Evolutionary conservation across 2,797 vertebrate species (phyloP), one percentile per base, ranked within the genome.

Genomic region (Pipistrellus pipistrellus): DNA sequence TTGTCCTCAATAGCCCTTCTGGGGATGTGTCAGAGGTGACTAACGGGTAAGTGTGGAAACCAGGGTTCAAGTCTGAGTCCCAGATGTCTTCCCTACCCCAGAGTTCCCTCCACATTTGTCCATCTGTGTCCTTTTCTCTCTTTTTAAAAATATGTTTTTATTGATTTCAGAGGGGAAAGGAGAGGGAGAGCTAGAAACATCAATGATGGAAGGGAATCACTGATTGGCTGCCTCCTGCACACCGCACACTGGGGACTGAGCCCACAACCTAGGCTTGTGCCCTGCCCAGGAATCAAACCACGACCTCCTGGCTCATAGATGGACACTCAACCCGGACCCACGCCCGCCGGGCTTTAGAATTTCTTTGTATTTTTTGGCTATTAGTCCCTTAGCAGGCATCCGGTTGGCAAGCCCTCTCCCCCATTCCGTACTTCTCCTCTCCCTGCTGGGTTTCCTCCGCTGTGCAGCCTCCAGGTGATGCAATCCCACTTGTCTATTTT

Each of bases 301-400:
- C 14, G 59, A 30, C 27, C 59, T 62, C 59, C 59, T 62, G 59
- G 59, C 14, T 62, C 59, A 62, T 30, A 62, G 25, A 62, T 1
- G 14, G 5, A 30, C 27, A 62, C 59, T 62, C 59, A 30, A 14
- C 57, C 27, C 5, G 2, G 27, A 62, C 27, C 59, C 59, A 30
- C 27, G 1, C 27, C 27, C 1, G 12, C 59, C 5, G 12, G 59
- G 53, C 21, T 3, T 14, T 12, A 17, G 71, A 32, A 32, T 5
- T 72, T 44, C 62, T 27, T 59, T 10, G 3, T 20, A 3, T 13
- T 11, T 38, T 44, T 9, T 18, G 53, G 62, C 51, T 41, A 4
- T 41, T 35, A 44, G 44, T 27, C 14, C 18, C 32, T 44, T 44
- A 2, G 53, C 1, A 0, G 20, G 0, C 3, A 21, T 55, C 3